Evolutionary conservation across 2,113 vertebrate species (phyloP), one percentile per base, ranked within the genome.

Genomic region (Candoia aspera): DNA sequence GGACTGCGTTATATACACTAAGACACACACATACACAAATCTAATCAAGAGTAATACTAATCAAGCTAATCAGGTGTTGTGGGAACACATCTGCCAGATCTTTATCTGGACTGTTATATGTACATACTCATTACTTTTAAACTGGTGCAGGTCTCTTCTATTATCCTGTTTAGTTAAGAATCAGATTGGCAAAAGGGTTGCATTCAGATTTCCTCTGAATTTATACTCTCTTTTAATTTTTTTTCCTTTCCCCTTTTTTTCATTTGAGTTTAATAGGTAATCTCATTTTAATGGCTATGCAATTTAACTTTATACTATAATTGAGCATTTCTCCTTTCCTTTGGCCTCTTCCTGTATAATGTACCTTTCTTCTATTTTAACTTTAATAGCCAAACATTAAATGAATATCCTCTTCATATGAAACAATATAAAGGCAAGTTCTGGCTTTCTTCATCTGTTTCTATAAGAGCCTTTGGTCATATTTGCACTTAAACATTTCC

Each of bases 371-470:
- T 89, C 59, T 88, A 57, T 92, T 84, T 88, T 92, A 24, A 19
- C 87, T 84, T 84, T 92, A 88, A 92, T 84, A 42, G 73, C n/a
- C 57, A 49, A 60, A 92, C 10, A 26, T 58, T 26, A 37, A 23
- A 2, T 84, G 73, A 89, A 88, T 84, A 88, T 13, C 19, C 91
- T 84, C 42, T 53, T 29, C 86, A 84, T 58, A 62, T 60, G 73
- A 84, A 68, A 54, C 26, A 88, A 92, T 84, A 19, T 84, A 58
- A 84, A 73, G 68, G 53, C 91, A 88, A 29, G 29, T 60, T 87
- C 68, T 54, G 57, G 13, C 68, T 92, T 84, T 21, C 91, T 92
- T 92, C 91, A 84, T 88, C 91, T 88, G 21, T 46, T 42, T 88
- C 26, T 79, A 60, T 60, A 88, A 92, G 37, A 53, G 57, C 73